phyloP scores from a whole-genome alignment of 1,140 invertebrate genomes.

The Ooceraea biroi region DNA sequence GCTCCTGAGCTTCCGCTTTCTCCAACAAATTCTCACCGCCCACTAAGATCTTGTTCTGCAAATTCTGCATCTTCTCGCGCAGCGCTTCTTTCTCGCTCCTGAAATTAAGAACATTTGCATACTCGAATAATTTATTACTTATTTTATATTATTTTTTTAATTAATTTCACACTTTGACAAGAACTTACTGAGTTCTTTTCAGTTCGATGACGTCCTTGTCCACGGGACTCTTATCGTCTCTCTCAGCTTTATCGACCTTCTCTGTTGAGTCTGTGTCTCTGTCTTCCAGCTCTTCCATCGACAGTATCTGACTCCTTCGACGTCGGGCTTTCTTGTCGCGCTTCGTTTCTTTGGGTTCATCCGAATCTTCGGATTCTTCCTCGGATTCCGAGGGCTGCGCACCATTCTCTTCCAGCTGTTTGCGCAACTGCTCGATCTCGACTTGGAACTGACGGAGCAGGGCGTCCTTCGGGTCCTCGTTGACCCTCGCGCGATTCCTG shows the following conservation, averaged over 20 bases:
- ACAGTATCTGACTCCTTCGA: conserved; percentile 80
- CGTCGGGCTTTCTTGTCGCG: conserved; percentile 76
- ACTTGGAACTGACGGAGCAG: conserved; percentile 97
- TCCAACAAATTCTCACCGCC: conserved; percentile 99
- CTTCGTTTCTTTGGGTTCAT: conserved; percentile 77
- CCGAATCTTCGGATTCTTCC: conserved; percentile 79
- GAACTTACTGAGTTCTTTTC: conserved; percentile 84
- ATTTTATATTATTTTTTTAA: conserved; percentile 5
- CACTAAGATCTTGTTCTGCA: conserved; percentile 98
- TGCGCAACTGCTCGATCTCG: conserved; percentile 97
- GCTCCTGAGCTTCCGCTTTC: conserved; percentile 98
- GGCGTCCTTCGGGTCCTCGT: conserved; percentile 99
- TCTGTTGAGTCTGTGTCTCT: conserved; percentile 75
- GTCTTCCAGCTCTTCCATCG: conserved; percentile 82
- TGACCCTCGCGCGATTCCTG: conserved; percentile 97
- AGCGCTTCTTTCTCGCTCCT: conserved; percentile 92
- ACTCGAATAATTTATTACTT: conserved; percentile 15
- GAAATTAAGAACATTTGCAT: conserved; percentile 57
- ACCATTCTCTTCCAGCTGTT: conserved; percentile 92
- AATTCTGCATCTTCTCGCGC: conserved; percentile 94
- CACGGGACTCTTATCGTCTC: conserved; percentile 82
- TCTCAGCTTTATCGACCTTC: conserved; percentile 83
- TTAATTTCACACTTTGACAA: not conserved
- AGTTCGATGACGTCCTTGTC: conserved; percentile 84
- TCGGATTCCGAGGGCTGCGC: conserved; percentile 81